These are phyloP conservation scores for Siderastrea radians DNA, from an alignment of 92 coral and sea anemone genomes.

Conservation along the genomic window DNA sequence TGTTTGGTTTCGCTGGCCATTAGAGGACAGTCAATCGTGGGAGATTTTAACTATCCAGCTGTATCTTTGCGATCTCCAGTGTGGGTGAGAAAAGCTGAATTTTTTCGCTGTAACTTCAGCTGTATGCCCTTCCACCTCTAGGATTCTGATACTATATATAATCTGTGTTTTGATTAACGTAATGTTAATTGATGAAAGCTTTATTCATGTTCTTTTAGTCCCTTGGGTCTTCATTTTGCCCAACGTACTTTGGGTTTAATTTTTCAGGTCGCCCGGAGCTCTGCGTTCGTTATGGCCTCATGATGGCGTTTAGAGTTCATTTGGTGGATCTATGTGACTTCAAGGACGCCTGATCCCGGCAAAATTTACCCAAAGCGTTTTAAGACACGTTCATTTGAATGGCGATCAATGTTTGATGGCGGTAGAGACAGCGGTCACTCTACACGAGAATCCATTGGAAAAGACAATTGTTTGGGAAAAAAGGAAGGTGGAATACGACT, in stretches of 20 bases:
- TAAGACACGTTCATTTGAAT: slow-evolving; percentile 55
- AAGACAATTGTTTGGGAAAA: slow-evolving; percentile 88
- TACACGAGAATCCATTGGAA: slow-evolving; percentile 89
- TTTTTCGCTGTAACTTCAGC: slow-evolving; percentile 22
- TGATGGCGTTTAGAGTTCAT: slow-evolving; percentile 57
- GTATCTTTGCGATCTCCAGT: background rate
- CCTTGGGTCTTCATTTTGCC: slow-evolving; percentile 64
- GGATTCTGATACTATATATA: slow-evolving; percentile 85
- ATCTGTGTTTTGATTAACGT: slow-evolving; percentile 91
- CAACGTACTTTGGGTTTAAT: slow-evolving; percentile 52
- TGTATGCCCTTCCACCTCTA: slow-evolving; percentile 47
- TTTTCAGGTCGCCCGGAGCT: slow-evolving; percentile 56
- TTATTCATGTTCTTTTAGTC: slow-evolving; percentile 77
- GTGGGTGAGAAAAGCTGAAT: slow-evolving; percentile 29
- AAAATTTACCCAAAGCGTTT: slow-evolving; percentile 34
- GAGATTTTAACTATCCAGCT: slow-evolving; percentile 1
- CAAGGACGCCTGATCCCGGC: slow-evolving; percentile 40
- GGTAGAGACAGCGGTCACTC: slow-evolving; percentile 83
- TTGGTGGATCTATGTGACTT: slow-evolving; percentile 24
- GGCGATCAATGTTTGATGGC: slow-evolving; percentile 92
- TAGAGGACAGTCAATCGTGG: slow-evolving; percentile 31
- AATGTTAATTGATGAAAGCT: slow-evolving; percentile 96
- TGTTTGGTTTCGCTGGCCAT: slow-evolving; percentile 36
- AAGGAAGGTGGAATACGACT: slow-evolving; percentile 67
- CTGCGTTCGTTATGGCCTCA: slow-evolving; percentile 41